Percentiles rank a stretch among this genome's conserved stretches.
phyloP scores from a whole-genome alignment of 2,113 vertebrate species.

The Cryptomyrus ogoouensis region DNA sequence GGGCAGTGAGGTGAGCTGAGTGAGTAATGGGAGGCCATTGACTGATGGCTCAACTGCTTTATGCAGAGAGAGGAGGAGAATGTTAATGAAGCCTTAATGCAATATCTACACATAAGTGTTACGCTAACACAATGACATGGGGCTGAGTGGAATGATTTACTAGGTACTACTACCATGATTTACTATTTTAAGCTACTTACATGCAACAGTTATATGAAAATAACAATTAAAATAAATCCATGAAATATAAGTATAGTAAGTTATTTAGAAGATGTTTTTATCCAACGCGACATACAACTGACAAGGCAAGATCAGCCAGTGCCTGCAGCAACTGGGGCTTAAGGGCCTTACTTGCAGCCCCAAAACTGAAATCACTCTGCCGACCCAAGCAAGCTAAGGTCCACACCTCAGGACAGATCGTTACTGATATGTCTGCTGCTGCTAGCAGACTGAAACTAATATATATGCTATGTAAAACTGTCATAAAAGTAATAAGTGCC shows the following conservation, averaged over 20 bases:
- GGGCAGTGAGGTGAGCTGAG: neutral
- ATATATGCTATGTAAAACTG: neutral
- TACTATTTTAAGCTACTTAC: neutral
- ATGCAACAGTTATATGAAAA: neutral
- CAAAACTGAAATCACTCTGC: neutral
- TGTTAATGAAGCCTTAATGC: neutral
- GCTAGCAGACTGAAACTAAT: neutral
- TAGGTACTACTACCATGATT: neutral
- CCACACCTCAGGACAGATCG: neutral
- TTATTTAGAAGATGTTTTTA: neutral
- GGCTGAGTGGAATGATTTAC: neutral
- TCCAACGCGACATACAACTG: neutral
- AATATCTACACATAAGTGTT: neutral
- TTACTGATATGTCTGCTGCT: neutral
- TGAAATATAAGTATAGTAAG: neutral
- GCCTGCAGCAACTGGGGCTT: neutral
- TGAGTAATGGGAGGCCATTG: constrained; percentile 17
- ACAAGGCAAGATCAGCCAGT: neutral
- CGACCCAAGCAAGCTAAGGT: neutral
- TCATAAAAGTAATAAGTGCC: neutral
- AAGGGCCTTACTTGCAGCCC: neutral
- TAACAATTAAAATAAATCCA: neutral
- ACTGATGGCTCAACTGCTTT: constrained; percentile 38
- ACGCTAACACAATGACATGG: neutral
- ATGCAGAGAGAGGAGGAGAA: neutral